Conservation (phyloP, 2,113 vertebrate genomes). For the Seriola aureovittata region DNA sequence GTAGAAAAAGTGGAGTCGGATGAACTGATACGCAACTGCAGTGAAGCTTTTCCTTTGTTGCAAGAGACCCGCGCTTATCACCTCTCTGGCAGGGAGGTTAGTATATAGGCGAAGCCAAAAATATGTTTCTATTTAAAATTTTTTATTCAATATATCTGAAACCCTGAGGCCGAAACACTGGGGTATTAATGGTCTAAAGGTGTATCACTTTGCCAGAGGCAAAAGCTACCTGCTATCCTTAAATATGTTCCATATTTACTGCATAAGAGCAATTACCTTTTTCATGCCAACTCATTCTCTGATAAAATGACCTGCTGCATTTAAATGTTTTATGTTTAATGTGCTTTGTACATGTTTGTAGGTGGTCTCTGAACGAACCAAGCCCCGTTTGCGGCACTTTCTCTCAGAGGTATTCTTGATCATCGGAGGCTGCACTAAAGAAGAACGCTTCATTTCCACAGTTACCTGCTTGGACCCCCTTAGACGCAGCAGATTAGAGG, state of each 20-base stretch:
- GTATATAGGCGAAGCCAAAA: slow-evolving; percentile 8
- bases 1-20: slow-evolving; percentile 94
- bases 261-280: neutral
- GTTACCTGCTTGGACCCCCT: slow-evolving; percentile 97
- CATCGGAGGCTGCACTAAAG: slow-evolving; percentile 96
- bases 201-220: neutral
- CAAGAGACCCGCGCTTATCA: slow-evolving; percentile 95
- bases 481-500: slow-evolving; percentile 96
- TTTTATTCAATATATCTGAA: no score
- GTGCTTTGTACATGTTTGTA: slow-evolving; percentile 56
- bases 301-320: neutral
- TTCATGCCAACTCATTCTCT: neutral
- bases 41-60: slow-evolving; percentile 91
- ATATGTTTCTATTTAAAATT: neutral
- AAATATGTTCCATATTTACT: neutral
- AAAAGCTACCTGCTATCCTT: neutral
- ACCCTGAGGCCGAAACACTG: no score
- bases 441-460: slow-evolving; percentile 95
- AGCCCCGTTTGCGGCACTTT: slow-evolving; percentile 93
- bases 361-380: slow-evolving; percentile 96
- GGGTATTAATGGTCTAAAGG: neutral
- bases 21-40: slow-evolving; percentile 89
- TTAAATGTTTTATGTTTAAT: neutral
- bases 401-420: slow-evolving; percentile 98
- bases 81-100: slow-evolving; percentile 93